Evolutionary conservation across 2,113 vertebrate species (phyloP).

Genomic region (Pampusana beccarii): DNA sequence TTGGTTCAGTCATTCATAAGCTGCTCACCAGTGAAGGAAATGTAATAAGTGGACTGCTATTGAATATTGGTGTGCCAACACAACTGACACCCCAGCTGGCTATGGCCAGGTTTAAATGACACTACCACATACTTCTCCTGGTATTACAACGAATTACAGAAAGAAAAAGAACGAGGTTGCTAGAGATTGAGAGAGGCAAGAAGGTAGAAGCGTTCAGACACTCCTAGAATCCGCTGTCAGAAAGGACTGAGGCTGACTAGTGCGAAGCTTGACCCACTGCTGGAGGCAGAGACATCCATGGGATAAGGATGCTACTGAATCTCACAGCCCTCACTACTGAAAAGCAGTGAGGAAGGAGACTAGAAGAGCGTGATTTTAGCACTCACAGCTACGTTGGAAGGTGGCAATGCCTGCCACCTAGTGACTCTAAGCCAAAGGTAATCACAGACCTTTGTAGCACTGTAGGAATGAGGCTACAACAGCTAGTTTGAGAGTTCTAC

Average conservation of each 20-base stretch:
- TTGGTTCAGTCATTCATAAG: background rate
- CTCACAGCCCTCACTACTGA: background rate
- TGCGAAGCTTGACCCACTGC: background rate
- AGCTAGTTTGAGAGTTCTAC: background rate
- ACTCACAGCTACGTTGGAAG: background rate
- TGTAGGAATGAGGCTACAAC: background rate
- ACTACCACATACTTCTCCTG: background rate
- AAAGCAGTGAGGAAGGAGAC: background rate
- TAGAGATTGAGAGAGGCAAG: background rate
- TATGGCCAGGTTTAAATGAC: background rate
- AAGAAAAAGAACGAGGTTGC: background rate
- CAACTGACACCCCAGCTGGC: background rate
- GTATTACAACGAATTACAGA: background rate
- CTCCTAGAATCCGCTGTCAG: background rate
- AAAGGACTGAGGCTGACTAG: background rate
- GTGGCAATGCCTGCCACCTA: slow-evolving; percentile 46
- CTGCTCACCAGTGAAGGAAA: background rate
- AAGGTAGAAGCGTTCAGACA: background rate
- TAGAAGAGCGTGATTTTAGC: background rate
- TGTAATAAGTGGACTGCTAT: background rate
- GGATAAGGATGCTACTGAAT: background rate
- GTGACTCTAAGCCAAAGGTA: background rate
- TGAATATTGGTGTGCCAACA: background rate
- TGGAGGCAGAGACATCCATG: background rate
- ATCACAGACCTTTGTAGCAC: background rate